A percentile compares a stretch with the other conserved stretches of the same genome.
Conservation (phyloP, 2,888 invertebrate species). For the Frankliniella fusca region DNA sequence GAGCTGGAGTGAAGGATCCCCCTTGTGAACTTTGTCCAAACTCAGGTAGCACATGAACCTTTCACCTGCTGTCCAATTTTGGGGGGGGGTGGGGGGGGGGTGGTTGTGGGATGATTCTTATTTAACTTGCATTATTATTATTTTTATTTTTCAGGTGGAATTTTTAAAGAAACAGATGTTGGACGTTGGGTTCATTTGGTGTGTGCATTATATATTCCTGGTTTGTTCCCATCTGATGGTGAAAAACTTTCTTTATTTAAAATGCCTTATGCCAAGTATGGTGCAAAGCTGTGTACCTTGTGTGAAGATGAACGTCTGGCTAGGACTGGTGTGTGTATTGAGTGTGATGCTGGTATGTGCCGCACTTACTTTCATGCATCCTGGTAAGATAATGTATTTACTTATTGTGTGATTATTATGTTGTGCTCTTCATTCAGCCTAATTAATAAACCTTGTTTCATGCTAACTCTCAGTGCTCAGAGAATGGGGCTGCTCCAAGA, state of each 20-base stretch:
- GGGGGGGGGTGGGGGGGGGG: slow-evolving; percentile 1
- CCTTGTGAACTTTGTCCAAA: slow-evolving; percentile 95
- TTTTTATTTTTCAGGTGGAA: slow-evolving; percentile 59
- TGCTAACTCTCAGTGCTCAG: slow-evolving; percentile 66
- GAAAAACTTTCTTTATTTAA: slow-evolving; percentile 89
- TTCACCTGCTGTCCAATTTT: neutral
- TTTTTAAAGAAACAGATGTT: slow-evolving; percentile 94
- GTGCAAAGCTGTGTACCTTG: slow-evolving; percentile 82
- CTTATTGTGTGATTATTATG: slow-evolving; percentile 20
- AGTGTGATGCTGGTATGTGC: slow-evolving; percentile 98
- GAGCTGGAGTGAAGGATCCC: slow-evolving; percentile 82
- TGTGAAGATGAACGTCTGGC: slow-evolving; percentile 84
- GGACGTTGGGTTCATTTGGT: slow-evolving; percentile 98
- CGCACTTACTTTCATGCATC: slow-evolving; percentile 96
- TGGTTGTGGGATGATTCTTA: too few relatives aligned
- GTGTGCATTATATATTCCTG: slow-evolving; percentile 95
- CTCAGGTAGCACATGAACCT: slow-evolving; percentile 51
- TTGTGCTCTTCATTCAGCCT: neutral
- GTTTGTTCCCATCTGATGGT: slow-evolving; percentile 93
- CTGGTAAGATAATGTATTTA: slow-evolving; percentile 58
- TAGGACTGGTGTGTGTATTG: slow-evolving; percentile 90
- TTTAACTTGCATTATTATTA: neutral
- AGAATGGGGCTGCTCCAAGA: slow-evolving; percentile 88
- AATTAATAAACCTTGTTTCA: neutral
- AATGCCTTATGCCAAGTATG: slow-evolving; percentile 97